These are phyloP conservation scores for Kryptolebias marmoratus DNA, from an alignment of 2,113 vertebrate genomes.

Conservation along the genomic window DNA sequence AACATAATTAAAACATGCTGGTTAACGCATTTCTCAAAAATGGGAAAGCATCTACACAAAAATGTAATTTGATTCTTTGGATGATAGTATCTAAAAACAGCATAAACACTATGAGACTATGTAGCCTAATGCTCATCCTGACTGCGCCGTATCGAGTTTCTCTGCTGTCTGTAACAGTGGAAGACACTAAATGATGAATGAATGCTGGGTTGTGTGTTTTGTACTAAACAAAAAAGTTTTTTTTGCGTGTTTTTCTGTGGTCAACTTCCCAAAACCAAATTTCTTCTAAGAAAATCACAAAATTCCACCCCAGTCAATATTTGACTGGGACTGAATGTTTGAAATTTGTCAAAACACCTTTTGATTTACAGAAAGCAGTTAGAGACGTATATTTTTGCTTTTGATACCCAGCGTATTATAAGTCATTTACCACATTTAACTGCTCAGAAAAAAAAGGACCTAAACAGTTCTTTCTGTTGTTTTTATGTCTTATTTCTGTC, in stretches of 20 bases:
- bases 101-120: background rate
- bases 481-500: background rate
- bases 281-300: background rate
- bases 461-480: too few relatives aligned
- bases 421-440: background rate
- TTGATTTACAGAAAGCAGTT: too few relatives aligned
- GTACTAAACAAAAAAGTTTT: constrained; percentile 22
- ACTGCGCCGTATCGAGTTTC: constrained; percentile 43
- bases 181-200: constrained; percentile 74
- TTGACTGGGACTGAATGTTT: too few relatives aligned
- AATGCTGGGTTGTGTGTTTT: constrained; percentile 26
- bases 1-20: background rate
- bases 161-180: constrained; percentile 48
- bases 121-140: constrained; percentile 10
- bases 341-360: too few relatives aligned
- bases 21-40: background rate
- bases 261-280: background rate
- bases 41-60: background rate
- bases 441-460: background rate
- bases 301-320: too few relatives aligned
- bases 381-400: too few relatives aligned
- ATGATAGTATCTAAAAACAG: background rate
- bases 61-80: background rate
- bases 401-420: too few relatives aligned
- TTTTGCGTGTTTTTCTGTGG: constrained; percentile 39